Base-by-base conservation (phyloP, 23 tunicate genomes). In the Botrylloides violaceus region DNA sequence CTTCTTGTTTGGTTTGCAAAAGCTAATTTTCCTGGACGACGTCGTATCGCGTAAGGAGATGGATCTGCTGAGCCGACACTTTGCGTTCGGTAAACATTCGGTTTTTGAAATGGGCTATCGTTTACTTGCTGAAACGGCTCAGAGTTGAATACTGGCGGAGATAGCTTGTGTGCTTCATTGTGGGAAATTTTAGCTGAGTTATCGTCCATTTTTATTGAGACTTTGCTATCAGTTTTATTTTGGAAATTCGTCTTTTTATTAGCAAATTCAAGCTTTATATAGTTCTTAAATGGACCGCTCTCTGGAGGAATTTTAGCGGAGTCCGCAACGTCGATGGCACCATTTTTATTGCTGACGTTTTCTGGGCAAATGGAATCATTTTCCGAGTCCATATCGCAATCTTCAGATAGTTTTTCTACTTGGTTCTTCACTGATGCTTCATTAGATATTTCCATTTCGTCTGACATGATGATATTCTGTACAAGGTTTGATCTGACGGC, bases 91-190 rank as follows among this genome's bases (percentile, higher is more conserved):
- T 56, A 68, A 12, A 68, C 74, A 68, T 53, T 68, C 30, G 74
- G 74, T 2, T 68, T 68, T 68, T 68, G 74, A 28, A 68, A 68
- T 43, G 58, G 74, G 35, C 70, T 27, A 31, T 63, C 70, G 33
- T 63, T 31, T 31, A 33, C 6, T 9, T 63, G 35, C 29, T 63
- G 70, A 63, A 63, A 28, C 7, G 70, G 35, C 23, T 63, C 33
- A 19, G 70, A 12, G 35, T 63, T 63, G 70, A 63, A 63, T 19
- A 63, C 70, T 3, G 70, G 70, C 34, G 70, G 70, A 27, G 70
- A 63, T 31, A 63, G 33, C 29, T 63, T 63, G 35, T 3, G 15
- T 43, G 53, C 53, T 43, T 43, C 53, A 15, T 43, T 43, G 12
- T 9, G 53, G 53, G 12, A 43, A 9, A 15, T 43, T 43, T 43